These are phyloP conservation scores for Cherax quadricarinatus DNA, from an alignment of 1,140 invertebrate species.

Conservation along the genomic window DNA sequence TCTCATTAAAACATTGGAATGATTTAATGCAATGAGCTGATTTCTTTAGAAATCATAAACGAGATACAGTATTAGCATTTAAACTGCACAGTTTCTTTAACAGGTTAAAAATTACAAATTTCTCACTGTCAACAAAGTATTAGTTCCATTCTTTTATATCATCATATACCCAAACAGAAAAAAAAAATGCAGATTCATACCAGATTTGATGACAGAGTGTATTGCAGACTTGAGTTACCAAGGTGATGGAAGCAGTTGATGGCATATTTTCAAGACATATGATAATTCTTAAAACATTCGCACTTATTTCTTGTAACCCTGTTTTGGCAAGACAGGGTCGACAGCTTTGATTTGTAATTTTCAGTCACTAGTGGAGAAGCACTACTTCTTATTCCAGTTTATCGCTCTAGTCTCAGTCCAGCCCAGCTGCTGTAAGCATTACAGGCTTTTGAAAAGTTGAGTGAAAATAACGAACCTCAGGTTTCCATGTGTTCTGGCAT, in stretches of 20 bases:
- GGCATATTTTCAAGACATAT: neutral
- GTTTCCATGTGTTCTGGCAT: constrained; percentile 70
- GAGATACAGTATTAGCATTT: neutral
- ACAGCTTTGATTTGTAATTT: neutral
- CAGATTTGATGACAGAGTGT: neutral
- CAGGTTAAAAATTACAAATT: neutral
- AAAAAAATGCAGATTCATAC: neutral
- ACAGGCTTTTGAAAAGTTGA: neutral
- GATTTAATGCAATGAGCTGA: neutral
- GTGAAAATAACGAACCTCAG: constrained; percentile 24
- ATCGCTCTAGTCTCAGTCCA: neutral
- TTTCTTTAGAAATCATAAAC: neutral
- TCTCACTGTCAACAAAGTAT: neutral
- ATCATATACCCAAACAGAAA: neutral
- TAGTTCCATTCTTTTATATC: neutral
- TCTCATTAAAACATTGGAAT: neutral
- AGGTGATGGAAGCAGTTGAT: neutral
- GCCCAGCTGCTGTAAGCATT: neutral
- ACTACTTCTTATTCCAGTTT: neutral
- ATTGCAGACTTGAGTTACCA: neutral
- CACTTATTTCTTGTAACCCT: neutral
- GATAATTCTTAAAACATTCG: neutral
- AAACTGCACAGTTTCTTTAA: neutral
- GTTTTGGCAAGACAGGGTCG: neutral
- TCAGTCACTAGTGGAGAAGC: neutral